Conservation (phyloP, 2,888 invertebrate species). For the Orchesellides sinensis region DNA sequence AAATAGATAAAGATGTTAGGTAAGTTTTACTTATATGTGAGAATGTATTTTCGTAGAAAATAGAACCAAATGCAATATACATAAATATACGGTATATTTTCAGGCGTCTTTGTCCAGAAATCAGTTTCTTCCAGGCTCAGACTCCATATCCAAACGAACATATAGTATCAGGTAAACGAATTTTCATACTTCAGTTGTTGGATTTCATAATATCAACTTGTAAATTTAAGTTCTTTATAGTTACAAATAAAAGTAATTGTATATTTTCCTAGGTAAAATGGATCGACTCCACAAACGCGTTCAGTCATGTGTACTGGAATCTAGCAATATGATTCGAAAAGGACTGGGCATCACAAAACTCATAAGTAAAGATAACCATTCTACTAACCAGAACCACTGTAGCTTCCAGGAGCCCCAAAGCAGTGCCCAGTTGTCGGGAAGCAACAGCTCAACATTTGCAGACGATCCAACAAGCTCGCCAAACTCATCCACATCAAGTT, state of each 20-base stretch:
- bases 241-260: too few species aligned
- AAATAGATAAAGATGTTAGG: slow-evolving; percentile 98
- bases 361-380: slow-evolving; percentile 13
- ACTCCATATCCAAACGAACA: slow-evolving; percentile 93
- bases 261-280: too few species aligned
- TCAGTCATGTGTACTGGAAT: slow-evolving; percentile 89
- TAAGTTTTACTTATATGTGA: slow-evolving; percentile 73
- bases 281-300: slow-evolving; percentile 93
- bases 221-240: too few species aligned
- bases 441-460: neutral
- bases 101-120: slow-evolving; percentile 94
- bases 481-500: neutral
- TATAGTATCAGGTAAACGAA: slow-evolving; percentile 89
- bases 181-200: too few species aligned
- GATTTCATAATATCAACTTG: too few species aligned
- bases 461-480: neutral
- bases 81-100: too few species aligned
- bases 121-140: slow-evolving; percentile 97
- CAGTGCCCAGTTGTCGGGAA: too few species aligned
- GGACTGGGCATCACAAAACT: slow-evolving; percentile 79
- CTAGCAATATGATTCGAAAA: slow-evolving; percentile 91
- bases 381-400: neutral
- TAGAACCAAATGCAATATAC: too few species aligned
- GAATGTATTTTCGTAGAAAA: too few species aligned
- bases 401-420: neutral